These are phyloP conservation scores for Drosophila parthenogenetica DNA, from an alignment of 2,888 invertebrate species.

Conservation along the genomic window DNA sequence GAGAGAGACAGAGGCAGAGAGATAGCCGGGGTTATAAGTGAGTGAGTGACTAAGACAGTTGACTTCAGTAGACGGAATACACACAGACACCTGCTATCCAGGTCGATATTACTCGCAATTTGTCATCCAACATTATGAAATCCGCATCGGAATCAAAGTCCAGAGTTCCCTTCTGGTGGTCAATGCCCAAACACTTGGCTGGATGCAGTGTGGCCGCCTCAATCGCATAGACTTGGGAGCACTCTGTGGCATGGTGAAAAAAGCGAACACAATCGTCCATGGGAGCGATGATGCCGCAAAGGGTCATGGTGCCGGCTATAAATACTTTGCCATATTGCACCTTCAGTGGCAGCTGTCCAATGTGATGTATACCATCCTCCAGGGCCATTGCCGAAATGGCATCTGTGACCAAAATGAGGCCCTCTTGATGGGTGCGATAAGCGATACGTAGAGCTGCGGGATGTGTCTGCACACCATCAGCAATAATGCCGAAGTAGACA, in stretches of 20 bases:
- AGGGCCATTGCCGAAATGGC: conserved; percentile 97
- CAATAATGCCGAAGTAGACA: conserved; percentile 96
- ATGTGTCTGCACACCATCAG: conserved; percentile 99
- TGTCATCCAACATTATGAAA: conserved; percentile 92
- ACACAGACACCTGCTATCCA: conserved; percentile 96
- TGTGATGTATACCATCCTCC: conserved; percentile 92
- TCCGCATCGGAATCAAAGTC: conserved; percentile 97
- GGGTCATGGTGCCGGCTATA: conserved; percentile 93
- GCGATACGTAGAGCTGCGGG: conserved; percentile 98
- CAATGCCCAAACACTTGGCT: conserved; percentile 92
- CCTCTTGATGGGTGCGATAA: conserved; percentile 93
- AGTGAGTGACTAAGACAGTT: not conserved
- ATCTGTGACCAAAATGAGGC: conserved; percentile 97
- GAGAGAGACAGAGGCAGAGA: no score
- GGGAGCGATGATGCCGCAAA: conserved; percentile 96
- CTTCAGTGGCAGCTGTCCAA: conserved; percentile 93
- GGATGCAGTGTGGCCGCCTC: conserved; percentile 97
- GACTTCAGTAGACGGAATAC: conserved; percentile 80
- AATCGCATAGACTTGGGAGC: conserved; percentile 93
- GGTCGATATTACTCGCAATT: conserved; percentile 91
- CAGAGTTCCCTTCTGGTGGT: conserved; percentile 93
- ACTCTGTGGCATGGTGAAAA: conserved; percentile 93
- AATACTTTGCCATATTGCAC: conserved; percentile 91
- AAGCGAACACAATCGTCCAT: conserved; percentile 94
- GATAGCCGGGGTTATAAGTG: not conserved